These are phyloP conservation scores for Chironex yamaguchii DNA, from an alignment of 30 jellyfish, hydroid and myxozoan genomes.

Conservation along the genomic window DNA sequence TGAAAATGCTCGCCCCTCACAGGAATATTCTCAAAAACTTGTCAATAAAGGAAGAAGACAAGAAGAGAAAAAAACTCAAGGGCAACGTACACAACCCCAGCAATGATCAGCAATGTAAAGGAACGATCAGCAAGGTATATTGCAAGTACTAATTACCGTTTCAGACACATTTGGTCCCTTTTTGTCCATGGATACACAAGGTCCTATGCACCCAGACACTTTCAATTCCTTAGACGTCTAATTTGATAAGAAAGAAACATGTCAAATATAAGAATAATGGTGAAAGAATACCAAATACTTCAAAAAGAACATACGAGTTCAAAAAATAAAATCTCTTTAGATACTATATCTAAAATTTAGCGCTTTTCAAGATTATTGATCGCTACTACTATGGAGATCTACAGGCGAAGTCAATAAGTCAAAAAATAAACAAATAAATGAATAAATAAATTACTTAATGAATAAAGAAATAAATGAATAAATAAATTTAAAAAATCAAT, in stretches of 20 bases:
- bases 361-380: too few species aligned
- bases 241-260: neutral
- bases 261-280: neutral
- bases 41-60: too few species aligned
- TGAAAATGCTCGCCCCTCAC: too few species aligned
- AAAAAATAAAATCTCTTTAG: neutral
- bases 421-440: neutral
- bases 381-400: too few species aligned
- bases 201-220: slow-evolving; percentile 98
- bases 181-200: slow-evolving; percentile 84
- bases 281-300: neutral
- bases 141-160: too few species aligned
- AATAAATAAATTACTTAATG: neutral
- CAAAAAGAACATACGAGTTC: neutral
- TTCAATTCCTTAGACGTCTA: slow-evolving; percentile 93
- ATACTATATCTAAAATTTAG: too few species aligned
- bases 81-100: neutral
- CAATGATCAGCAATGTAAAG: too few species aligned
- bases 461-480: too few species aligned
- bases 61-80: neutral
- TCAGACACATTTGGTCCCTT: slow-evolving; percentile 94
- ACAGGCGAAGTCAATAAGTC: too few species aligned
- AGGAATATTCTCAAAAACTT: too few species aligned
- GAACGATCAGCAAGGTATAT: too few species aligned
- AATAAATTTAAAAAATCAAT: too few species aligned